Conservation (phyloP, 2,797 vertebrate species). For the Heteromormyrus szaboi region DNA sequence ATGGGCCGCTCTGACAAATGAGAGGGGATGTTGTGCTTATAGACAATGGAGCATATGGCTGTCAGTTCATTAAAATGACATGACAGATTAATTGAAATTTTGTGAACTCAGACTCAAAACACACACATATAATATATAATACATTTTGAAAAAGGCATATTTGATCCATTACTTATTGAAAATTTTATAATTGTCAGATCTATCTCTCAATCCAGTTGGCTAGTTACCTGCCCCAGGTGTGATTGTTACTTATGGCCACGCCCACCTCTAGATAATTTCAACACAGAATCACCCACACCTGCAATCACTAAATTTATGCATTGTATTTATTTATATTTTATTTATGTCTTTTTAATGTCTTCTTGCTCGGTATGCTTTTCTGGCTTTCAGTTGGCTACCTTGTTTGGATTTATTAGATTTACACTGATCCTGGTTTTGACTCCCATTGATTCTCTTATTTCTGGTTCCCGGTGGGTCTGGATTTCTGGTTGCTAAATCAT, state of each 20-base stretch:
- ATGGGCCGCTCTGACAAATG: constrained; percentile 2
- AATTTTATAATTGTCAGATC: background rate
- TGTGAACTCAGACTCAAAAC: background rate
- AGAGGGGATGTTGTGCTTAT: background rate
- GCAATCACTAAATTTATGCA: background rate
- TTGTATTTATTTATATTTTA: background rate
- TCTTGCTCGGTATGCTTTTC: background rate
- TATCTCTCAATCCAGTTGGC: background rate
- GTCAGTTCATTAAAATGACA: constrained; percentile 8
- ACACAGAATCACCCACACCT: background rate
- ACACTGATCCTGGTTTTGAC: background rate
- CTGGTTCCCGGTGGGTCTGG: background rate
- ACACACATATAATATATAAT: background rate
- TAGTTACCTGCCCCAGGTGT: background rate
- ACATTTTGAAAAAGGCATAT: background rate
- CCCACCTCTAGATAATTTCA: background rate
- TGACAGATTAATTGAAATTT: background rate
- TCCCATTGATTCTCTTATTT: background rate
- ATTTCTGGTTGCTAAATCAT: background rate
- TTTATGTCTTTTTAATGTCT: background rate
- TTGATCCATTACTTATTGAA: background rate
- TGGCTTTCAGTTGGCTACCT: background rate
- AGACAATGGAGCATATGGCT: constrained; percentile 5
- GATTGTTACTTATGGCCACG: background rate
- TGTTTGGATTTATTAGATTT: background rate